Percentiles rank a stretch among this genome's conserved stretches.
phyloP scores from a whole-genome alignment of 2,113 vertebrate species.

The Mormoops blainvillei region DNA sequence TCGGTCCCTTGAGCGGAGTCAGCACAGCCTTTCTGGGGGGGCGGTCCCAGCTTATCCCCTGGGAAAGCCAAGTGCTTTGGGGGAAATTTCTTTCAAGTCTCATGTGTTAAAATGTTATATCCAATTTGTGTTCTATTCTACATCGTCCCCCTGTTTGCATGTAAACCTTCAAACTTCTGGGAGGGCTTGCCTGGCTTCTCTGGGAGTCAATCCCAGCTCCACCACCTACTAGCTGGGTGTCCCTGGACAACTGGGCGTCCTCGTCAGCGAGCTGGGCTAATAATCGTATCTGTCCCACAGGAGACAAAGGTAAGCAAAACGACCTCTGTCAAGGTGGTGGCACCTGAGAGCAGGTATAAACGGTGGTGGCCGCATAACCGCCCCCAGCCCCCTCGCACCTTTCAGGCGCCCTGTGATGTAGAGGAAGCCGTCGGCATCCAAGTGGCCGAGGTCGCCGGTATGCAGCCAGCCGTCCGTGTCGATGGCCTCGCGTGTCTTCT shows the following conservation, averaged over 20 bases:
- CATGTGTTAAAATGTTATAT: neutral
- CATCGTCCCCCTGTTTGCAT: neutral
- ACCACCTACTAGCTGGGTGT: neutral
- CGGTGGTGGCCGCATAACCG: fast-evolving
- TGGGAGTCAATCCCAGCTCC: neutral
- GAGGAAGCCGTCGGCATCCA: slow-evolving; percentile 88
- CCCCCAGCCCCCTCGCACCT: slow-evolving; percentile 72
- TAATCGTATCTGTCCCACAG: neutral
- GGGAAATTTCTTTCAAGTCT: neutral
- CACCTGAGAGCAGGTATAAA: too few relatives aligned
- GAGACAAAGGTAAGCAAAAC: neutral
- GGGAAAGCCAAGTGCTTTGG: neutral
- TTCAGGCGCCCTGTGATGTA: slow-evolving; percentile 91
- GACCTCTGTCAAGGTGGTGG: fast-evolving
- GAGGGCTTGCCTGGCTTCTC: neutral
- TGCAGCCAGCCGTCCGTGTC: slow-evolving; percentile 90
- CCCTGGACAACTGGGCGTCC: neutral
- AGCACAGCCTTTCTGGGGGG: neutral
- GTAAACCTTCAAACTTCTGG: neutral
- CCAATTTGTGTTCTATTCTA: neutral
- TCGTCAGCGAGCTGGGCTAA: neutral
- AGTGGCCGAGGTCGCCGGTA: slow-evolving; percentile 87
- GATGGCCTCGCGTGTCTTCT: slow-evolving; percentile 86
- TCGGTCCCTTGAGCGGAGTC: neutral
- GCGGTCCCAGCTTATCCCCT: neutral